Percentiles rank a stretch among this genome's conserved stretches.
phyloP scores from a whole-genome alignment of 2,888 invertebrate species.

The Drosophila subquinaria region DNA sequence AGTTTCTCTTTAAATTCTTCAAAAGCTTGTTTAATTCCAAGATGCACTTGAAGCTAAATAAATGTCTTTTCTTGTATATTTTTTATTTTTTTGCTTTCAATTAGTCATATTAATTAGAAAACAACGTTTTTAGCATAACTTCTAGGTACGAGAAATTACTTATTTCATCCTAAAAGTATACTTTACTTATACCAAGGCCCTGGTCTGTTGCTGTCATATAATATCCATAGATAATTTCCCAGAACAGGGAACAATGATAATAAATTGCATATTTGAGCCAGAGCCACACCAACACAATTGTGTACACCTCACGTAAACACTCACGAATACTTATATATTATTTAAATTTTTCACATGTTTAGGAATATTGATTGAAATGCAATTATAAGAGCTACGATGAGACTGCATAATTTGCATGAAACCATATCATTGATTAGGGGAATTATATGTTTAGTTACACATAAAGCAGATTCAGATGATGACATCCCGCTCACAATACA shows the following conservation, averaged over 20 bases:
- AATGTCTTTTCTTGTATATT: no score
- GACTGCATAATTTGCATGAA: slow-evolving; percentile 53
- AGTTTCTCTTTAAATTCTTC: no score
- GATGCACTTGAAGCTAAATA: no score
- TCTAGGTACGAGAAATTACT: no score
- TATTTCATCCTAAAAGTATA: no score
- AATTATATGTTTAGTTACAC: background rate
- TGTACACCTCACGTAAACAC: slow-evolving; percentile 1
- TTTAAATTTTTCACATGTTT: slow-evolving; percentile 29
- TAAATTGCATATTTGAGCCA: slow-evolving; percentile 5
- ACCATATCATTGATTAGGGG: slow-evolving; percentile 6
- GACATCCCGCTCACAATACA: background rate
- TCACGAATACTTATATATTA: background rate
- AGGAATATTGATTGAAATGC: slow-evolving; percentile 62
- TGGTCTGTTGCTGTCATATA: background rate
- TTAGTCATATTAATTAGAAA: no score
- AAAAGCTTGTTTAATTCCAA: no score
- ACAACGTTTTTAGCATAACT: no score
- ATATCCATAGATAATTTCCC: background rate
- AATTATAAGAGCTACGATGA: slow-evolving; percentile 40
- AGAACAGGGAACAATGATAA: slow-evolving; percentile 6
- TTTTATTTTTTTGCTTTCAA: no score
- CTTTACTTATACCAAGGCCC: no score
- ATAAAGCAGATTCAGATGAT: background rate
- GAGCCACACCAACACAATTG: slow-evolving; percentile 3